phyloP scores from a whole-genome alignment of 2,797 vertebrate species.

The Catharus ustulatus region DNA sequence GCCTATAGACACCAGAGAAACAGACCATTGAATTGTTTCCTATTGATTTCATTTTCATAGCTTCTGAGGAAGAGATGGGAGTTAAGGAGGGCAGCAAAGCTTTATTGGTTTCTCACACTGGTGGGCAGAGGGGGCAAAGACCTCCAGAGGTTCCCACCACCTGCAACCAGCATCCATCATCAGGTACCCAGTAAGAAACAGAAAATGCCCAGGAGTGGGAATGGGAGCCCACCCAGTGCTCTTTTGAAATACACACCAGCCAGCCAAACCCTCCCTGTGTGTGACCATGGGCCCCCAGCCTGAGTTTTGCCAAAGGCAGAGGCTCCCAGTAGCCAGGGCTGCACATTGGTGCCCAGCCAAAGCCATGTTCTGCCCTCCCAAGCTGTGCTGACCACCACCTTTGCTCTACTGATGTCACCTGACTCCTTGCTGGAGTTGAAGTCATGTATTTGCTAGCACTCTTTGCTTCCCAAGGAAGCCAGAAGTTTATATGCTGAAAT shows the following conservation, averaged over 20 bases:
- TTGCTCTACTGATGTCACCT: accelerated
- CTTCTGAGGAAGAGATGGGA: neutral
- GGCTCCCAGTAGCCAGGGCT: neutral
- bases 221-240: neutral
- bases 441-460: neutral
- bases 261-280: neutral
- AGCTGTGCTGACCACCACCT: neutral
- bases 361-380: neutral
- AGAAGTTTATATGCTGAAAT: neutral
- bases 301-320: neutral
- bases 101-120: accelerated
- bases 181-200: accelerated
- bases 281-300: accelerated
- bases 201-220: neutral
- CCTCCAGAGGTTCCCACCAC: neutral
- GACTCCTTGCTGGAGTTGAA: neutral
- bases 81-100: neutral
- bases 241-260: neutral
- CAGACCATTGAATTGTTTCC: neutral
- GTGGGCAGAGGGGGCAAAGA: accelerated
- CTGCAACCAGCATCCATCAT: accelerated
- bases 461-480: neutral
- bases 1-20: neutral
- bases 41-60: neutral
- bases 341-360: accelerated